These are phyloP conservation scores for Scaptomyza tumidula DNA, from an alignment of 2,888 invertebrate genomes.

Conservation along the genomic window DNA sequence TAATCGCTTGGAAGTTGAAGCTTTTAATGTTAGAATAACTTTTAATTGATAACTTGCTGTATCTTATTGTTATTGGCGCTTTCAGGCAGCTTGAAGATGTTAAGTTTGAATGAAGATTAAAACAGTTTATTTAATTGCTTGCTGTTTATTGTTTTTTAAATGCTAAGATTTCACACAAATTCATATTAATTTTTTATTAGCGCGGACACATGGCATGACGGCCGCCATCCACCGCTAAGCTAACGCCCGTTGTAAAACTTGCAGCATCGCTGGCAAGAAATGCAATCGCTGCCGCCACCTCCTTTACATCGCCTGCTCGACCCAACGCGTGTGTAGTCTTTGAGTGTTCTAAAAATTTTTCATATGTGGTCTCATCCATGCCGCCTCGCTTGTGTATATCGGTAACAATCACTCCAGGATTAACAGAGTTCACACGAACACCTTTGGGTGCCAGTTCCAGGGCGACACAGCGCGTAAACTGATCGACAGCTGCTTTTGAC, in stretches of 20 bases:
- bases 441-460: conserved; percentile 91
- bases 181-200: conserved; percentile 79
- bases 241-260: conserved; percentile 90
- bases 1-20: too few species aligned
- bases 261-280: conserved; percentile 93
- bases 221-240: conserved; percentile 89
- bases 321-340: conserved; percentile 95
- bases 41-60: too few species aligned
- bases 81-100: too few species aligned
- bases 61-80: too few species aligned
- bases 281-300: conserved; percentile 94
- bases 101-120: too few species aligned
- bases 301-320: conserved; percentile 91
- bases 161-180: conserved; percentile 13
- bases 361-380: conserved; percentile 91
- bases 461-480: conserved; percentile 95
- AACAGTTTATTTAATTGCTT: too few species aligned
- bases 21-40: too few species aligned
- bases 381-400: conserved; percentile 92
- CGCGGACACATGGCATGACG: conserved; percentile 88
- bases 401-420: conserved; percentile 96
- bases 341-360: conserved; percentile 91
- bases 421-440: conserved; percentile 95
- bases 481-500: conserved; percentile 97
- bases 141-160: conserved; percentile 28